Evolutionary conservation across 2,888 invertebrate species (phyloP), one percentile per base, ranked within the genome.

Genomic region (Amiota minor): DNA sequence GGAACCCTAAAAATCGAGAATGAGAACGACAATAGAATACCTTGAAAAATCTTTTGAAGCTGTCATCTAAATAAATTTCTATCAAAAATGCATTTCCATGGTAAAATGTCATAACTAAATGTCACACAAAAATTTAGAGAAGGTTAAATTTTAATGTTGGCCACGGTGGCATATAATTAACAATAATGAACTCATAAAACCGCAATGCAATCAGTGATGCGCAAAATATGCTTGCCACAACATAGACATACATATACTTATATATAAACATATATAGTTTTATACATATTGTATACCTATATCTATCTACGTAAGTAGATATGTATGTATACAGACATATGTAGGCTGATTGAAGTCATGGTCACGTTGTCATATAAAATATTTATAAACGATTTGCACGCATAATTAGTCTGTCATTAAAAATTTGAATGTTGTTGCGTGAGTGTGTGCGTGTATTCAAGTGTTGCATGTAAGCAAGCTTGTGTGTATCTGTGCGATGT

Each of bases 381-480:
- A 88, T 87, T 87, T 88, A 87, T 87, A 86, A 86, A 86, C 80
- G 88, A 86, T 87, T 88, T 88, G 86, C 86, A 86, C 88, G 87
- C 88, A 88, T 87, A 87, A 87, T 87, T 87, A 87, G 88, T 80
- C 81, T 88, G 88, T 88, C 88, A 87, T 86, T 86, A 87, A 86
- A 35, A 87, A 82, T 82, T 81, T 81, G 86, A 85, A 84, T 84
- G 78, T 80, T 76, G 77, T 77, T 70, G 77, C 80, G 76, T 80
- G 72, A 72, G 69, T 53, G 61, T 10, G 70, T 65, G 23, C 62
- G 49, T 50, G n/a, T 10, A 4, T 50, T 50, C 70, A 65, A 73
- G 61, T 35, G 71, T 49, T 18, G 14, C 20, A 23, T 71, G n/a
- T 53, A 23, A 61, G 55, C 55, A 68, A 45, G 65, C 35, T 49